Evolutionary conservation across 2,113 vertebrate species (phyloP).

Genomic region (Rana temporaria): DNA sequence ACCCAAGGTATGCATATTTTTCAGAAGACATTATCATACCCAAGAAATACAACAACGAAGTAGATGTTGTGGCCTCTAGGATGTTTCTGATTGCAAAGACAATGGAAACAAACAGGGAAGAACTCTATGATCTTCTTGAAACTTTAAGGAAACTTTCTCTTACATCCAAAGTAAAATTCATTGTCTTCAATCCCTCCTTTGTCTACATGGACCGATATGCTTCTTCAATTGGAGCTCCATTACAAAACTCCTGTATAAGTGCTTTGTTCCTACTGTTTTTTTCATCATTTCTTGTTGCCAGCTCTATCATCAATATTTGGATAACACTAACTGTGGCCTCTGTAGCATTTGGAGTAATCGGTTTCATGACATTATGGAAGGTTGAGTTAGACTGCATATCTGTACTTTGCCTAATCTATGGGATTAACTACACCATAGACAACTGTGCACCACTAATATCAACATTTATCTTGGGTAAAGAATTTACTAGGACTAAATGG

Average conservation of each 20-base stretch:
- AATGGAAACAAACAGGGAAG: slow-evolving; percentile 95
- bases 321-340: slow-evolving; percentile 93
- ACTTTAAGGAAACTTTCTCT: slow-evolving; percentile 93
- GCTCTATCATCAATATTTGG: slow-evolving; percentile 95
- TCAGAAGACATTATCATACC: slow-evolving; percentile 97
- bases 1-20: slow-evolving; percentile 91
- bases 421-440: slow-evolving; percentile 94
- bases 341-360: slow-evolving; percentile 95
- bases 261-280: slow-evolving; percentile 96
- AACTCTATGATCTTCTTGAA: slow-evolving; percentile 96
- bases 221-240: slow-evolving; percentile 93
- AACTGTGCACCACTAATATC: slow-evolving; percentile 94
- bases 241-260: slow-evolving; percentile 96
- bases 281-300: slow-evolving; percentile 91
- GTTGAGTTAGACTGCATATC: slow-evolving; percentile 97
- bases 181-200: slow-evolving; percentile 98
- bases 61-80: slow-evolving; percentile 93
- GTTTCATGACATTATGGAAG: slow-evolving; percentile 98
- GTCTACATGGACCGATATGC: slow-evolving; percentile 98
- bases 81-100: slow-evolving; percentile 98
- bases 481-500: slow-evolving; percentile 96
- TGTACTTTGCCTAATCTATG: slow-evolving; percentile 94
- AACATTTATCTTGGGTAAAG: slow-evolving; percentile 92
- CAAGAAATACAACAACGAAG: slow-evolving; percentile 89
- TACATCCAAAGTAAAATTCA: slow-evolving; percentile 96